Evolutionary conservation across 2,113 vertebrate species (phyloP).

Genomic region (Onychostoma macrolepis): DNA sequence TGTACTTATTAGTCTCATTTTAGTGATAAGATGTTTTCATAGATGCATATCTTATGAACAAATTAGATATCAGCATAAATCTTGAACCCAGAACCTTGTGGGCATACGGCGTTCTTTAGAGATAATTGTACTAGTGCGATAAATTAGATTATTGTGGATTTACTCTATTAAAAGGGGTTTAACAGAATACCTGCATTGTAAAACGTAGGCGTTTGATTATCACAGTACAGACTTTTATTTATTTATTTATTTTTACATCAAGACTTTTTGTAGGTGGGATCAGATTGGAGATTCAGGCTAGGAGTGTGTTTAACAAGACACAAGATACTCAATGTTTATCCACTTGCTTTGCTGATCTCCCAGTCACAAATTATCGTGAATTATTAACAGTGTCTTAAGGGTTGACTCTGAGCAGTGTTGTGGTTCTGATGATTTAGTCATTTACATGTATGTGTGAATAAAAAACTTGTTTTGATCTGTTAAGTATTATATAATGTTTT

Average conservation of each 20-base stretch:
- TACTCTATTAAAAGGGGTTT: background rate
- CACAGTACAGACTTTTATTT: background rate
- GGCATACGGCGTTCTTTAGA: background rate
- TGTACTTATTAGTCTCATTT: background rate
- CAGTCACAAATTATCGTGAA: background rate
- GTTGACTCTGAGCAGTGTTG: background rate
- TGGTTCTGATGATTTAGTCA: background rate
- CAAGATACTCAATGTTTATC: background rate
- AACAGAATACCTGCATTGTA: conserved; percentile 17
- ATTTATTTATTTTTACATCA: background rate
- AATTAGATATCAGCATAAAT: background rate
- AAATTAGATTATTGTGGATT: conserved; percentile 20
- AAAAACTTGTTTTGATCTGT: too few species aligned
- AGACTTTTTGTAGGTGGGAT: conserved; percentile 6
- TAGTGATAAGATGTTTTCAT: background rate
- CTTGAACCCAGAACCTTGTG: background rate
- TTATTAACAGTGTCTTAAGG: background rate
- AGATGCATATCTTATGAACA: background rate
- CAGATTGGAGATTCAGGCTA: conserved; percentile 5
- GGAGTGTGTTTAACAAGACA: background rate
- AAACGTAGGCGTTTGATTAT: conserved; percentile 1
- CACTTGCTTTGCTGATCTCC: background rate
- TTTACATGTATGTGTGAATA: too few species aligned
- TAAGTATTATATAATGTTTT: background rate
- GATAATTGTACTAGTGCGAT: background rate